phyloP scores from a whole-genome alignment of 2,888 invertebrate genomes.

The Drosophila borealis region DNA sequence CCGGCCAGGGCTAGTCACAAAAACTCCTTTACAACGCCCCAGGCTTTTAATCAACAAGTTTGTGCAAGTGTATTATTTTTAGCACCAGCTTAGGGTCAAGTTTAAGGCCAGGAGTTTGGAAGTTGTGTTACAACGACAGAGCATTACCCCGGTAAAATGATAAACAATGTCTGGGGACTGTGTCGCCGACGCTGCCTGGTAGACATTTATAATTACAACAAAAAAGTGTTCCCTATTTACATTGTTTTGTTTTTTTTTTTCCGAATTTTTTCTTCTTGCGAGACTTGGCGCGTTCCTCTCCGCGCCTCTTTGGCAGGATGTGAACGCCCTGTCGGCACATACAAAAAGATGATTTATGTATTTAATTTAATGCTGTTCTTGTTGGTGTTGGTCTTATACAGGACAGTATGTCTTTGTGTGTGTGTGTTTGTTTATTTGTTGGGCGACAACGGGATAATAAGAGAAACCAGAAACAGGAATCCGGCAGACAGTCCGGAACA shows the following conservation, averaged over 20 bases:
- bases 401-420: slow-evolving; percentile 10
- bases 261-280: slow-evolving; percentile 15
- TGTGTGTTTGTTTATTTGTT: slow-evolving; percentile 77
- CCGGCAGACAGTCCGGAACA: slow-evolving; percentile 48
- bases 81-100: slow-evolving; percentile 14
- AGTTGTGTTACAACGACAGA: slow-evolving; percentile 23
- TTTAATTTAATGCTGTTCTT: slow-evolving; percentile 75
- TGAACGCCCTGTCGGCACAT: slow-evolving; percentile 55
- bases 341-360: slow-evolving; percentile 75
- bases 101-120: slow-evolving; percentile 42
- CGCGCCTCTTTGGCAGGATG: slow-evolving; percentile 16
- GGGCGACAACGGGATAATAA: slow-evolving; percentile 78
- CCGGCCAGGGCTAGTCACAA: background rate
- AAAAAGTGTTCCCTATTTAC: slow-evolving; percentile 45
- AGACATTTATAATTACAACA: slow-evolving; percentile 77
- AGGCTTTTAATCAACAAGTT: slow-evolving; percentile 29
- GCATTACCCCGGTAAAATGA: slow-evolving; percentile 53
- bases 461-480: slow-evolving; percentile 57
- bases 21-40: background rate
- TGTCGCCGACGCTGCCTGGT: slow-evolving; percentile 40
- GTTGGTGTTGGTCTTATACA: slow-evolving; percentile 31
- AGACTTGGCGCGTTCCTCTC: slow-evolving; percentile 20
- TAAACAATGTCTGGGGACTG: slow-evolving; percentile 58
- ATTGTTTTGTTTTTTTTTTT: slow-evolving; percentile 29
- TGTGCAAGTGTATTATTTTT: slow-evolving; percentile 12